These are phyloP conservation scores for Bettongia penicillata DNA, from an alignment of 2,113 vertebrate genomes.

Conservation along the genomic window DNA sequence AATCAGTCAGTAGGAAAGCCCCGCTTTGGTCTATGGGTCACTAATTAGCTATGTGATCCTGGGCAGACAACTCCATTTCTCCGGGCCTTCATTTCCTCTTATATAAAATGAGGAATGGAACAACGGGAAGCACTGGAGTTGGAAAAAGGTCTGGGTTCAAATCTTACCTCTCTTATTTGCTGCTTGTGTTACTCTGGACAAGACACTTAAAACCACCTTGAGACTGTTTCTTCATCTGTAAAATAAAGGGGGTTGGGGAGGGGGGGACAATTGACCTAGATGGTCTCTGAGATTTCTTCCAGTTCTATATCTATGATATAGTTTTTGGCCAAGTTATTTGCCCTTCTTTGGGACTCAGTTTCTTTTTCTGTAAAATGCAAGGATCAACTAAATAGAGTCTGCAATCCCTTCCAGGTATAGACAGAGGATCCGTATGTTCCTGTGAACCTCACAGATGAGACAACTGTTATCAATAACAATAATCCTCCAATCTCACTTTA, in stretches of 20 bases:
- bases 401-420: neutral
- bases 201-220: no score
- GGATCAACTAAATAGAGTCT: neutral
- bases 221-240: neutral
- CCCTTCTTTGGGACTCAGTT: neutral
- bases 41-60: neutral
- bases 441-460: neutral
- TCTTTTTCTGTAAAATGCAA: neutral
- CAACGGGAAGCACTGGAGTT: neutral
- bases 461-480: neutral
- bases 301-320: neutral
- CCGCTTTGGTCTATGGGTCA: neutral
- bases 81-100: neutral
- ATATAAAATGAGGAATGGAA: neutral
- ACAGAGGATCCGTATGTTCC: neutral
- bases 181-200: neutral
- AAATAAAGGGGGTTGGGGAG: neutral
- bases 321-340: neutral
- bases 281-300: neutral
- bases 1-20: neutral
- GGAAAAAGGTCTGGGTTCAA: neutral
- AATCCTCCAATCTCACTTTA: constrained; percentile 46
- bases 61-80: neutral
- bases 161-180: neutral
- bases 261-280: neutral